These are phyloP conservation scores for Lytechinus pictus DNA, from an alignment of 35 echinoderm and acorn worm species.

Conservation along the genomic window DNA sequence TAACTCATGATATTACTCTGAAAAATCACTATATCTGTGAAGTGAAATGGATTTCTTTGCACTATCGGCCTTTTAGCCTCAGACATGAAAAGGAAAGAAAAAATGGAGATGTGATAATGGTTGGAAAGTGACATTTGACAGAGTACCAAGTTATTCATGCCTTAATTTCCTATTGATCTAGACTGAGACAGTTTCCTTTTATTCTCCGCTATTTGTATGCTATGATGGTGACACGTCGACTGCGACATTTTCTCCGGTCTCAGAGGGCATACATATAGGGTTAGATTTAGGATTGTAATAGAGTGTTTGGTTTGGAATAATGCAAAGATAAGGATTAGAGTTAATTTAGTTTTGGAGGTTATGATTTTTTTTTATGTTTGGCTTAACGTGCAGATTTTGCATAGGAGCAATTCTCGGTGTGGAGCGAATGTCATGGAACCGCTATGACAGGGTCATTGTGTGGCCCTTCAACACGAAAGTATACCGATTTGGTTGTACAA, in stretches of 20 bases:
- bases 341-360: too few species aligned
- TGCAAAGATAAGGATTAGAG: too few species aligned
- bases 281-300: too few species aligned
- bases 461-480: not conserved
- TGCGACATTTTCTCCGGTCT: too few species aligned
- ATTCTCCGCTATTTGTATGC: not conserved
- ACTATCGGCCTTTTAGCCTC: not conserved
- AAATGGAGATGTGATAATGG: not conserved
- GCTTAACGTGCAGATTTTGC: too few species aligned
- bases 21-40: not conserved
- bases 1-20: not conserved
- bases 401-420: too few species aligned
- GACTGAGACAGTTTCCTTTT: not conserved
- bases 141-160: constrained; percentile 1
- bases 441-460: not conserved
- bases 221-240: not conserved
- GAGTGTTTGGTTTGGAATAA: too few species aligned
- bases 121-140: not conserved
- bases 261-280: too few species aligned
- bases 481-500: too few species aligned
- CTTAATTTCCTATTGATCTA: not conserved
- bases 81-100: not conserved
- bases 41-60: not conserved
- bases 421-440: too few species aligned
- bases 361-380: too few species aligned